Base-by-base conservation (phyloP, 2,113 vertebrate genomes). In the Phalacrocorax aristotelis region DNA sequence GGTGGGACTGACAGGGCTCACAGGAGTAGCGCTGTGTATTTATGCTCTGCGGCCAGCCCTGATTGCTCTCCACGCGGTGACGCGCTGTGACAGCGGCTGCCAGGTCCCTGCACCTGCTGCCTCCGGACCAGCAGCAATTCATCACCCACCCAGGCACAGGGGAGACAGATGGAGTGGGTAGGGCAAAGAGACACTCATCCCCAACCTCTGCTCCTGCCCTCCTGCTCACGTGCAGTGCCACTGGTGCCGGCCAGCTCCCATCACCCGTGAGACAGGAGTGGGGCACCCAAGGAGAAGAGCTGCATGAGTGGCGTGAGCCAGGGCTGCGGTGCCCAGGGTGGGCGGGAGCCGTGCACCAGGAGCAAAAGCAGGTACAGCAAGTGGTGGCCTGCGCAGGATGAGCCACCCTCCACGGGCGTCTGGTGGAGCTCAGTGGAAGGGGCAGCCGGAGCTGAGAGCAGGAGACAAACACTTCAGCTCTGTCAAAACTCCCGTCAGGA, bases 181-280 rank as follows among this genome's bases (percentile, higher is more conserved):
- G 1, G 34, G 8, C 1, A 8, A 49, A 75, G 74, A 78, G 61
- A 34, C 18, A 11, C 26, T 30, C 2, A 4, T 17, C 34, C 46
- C 23, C 27, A 13, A 7, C 23, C 48, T 36, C 80, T 25, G 36
- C 52, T 65, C 32, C 71, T 46, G 52, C 40, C 36, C 36, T 13
- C 32, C 38, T 23, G 51, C 77, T 77, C 44, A 8, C n/a, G 0
- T 15, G 18, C 40, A 5, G 75, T 55, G 36, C 61, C 78, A 44
- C 7, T 8, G 0, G 29, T 5, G 2, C 36, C 13, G 1, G 5
- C 18, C 4, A 6, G 34, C 21, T 38, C 36, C 7, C 2, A 7
- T 27, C 83, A 71, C 36, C 68, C 44, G 0, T 7, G 42, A 76
- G 81, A 40, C 6, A 1, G 76, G 23, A 1, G 13, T 4, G 8